phyloP scores from a whole-genome alignment of 2,797 vertebrate species.

The Dendrocincla tyrannina region DNA sequence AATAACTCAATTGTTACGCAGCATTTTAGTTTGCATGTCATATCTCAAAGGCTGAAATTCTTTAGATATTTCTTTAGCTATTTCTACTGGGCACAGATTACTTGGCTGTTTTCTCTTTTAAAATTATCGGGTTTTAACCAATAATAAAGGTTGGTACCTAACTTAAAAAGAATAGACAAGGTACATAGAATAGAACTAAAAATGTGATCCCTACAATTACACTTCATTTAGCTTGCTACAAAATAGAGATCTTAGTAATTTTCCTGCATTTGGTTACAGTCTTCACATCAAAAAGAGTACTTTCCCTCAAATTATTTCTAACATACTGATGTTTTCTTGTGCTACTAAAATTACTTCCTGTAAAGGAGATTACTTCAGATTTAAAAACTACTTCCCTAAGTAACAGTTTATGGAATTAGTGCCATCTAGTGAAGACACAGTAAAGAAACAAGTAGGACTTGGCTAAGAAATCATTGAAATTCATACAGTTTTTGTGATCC shows the following conservation, averaged over 20 bases:
- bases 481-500: neutral
- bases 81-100: neutral
- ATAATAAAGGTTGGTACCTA: neutral
- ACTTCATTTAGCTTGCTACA: neutral
- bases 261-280: neutral
- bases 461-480: neutral
- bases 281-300: neutral
- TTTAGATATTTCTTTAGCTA: neutral
- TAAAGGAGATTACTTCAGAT: neutral
- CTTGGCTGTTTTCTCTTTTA: neutral
- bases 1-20: neutral
- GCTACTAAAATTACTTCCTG: neutral
- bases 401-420: slow-evolving; percentile 31
- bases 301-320: neutral
- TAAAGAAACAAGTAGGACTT: neutral
- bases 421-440: slow-evolving; percentile 49
- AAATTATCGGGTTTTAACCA: neutral
- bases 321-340: neutral
- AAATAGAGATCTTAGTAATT: neutral
- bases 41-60: neutral
- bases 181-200: neutral
- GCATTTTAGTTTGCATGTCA: neutral
- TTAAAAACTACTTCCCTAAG: neutral
- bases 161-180: neutral
- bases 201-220: neutral